A percentile compares a stretch with the other conserved stretches of the same genome.
Evolutionary conservation across 2,113 vertebrate species (phyloP).

Genomic region (Suricata suricatta): DNA sequence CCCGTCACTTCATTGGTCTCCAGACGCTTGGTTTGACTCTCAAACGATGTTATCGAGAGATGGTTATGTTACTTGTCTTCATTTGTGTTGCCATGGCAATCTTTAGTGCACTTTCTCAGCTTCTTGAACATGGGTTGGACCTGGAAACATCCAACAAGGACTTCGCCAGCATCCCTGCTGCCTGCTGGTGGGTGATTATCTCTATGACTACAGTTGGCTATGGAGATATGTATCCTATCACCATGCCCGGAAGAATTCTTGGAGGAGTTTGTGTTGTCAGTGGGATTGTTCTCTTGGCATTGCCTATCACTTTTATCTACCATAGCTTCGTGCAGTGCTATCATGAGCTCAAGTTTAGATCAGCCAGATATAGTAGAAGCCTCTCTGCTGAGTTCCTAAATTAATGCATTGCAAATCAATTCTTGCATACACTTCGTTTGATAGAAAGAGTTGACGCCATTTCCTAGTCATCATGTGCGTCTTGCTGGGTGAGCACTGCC

Average conservation of each 20-base stretch:
- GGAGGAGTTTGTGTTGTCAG: slow-evolving; percentile 99
- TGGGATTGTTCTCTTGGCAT: slow-evolving; percentile 96
- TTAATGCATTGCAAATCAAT: slow-evolving; percentile 81
- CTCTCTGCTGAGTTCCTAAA: slow-evolving; percentile 92
- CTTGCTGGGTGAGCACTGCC: slow-evolving; percentile 74
- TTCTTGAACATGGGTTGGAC: slow-evolving; percentile 97
- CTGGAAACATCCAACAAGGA: slow-evolving; percentile 93
- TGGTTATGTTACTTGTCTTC: slow-evolving; percentile 99
- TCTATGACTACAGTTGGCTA: slow-evolving; percentile 99
- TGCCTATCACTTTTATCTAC: slow-evolving; percentile 99
- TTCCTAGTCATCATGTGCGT: slow-evolving; percentile 62
- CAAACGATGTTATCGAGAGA: slow-evolving; percentile 96
- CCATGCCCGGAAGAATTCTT: slow-evolving; percentile 95
- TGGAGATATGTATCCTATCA: slow-evolving; percentile 98
- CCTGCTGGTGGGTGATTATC: slow-evolving; percentile 99
- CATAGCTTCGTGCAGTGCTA: slow-evolving; percentile 99
- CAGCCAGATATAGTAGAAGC: slow-evolving; percentile 92
- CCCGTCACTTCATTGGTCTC: slow-evolving; percentile 97
- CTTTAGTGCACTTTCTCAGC: slow-evolving; percentile 97
- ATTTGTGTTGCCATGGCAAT: slow-evolving; percentile 98
- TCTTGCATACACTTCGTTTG: slow-evolving; percentile 69
- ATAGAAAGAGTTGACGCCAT: slow-evolving; percentile 60
- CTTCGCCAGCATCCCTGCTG: slow-evolving; percentile 97
- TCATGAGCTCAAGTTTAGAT: slow-evolving; percentile 96
- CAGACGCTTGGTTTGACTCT: slow-evolving; percentile 98